A percentile compares a stretch with the other conserved stretches of the same genome.
These are phyloP conservation scores for Eulemur rubriventer DNA, from an alignment of 2,797 vertebrate species.

Conservation along the genomic window DNA sequence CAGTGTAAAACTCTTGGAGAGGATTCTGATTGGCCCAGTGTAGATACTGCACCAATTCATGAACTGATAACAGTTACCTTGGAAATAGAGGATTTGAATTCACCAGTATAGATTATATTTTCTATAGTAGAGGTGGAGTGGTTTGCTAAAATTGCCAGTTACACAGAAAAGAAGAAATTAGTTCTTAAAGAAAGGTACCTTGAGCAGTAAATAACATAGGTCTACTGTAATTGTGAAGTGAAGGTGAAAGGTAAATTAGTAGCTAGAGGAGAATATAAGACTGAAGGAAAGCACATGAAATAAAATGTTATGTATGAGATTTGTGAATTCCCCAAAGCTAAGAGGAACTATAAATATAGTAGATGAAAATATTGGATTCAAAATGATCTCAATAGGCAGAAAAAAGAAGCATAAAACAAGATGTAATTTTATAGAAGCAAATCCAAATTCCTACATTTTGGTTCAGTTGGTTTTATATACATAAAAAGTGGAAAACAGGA, in stretches of 20 bases:
- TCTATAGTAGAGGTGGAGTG: background rate
- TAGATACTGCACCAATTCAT: background rate
- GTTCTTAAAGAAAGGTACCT: slow-evolving; percentile 44
- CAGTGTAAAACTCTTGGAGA: background rate
- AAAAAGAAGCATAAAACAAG: slow-evolving; percentile 54
- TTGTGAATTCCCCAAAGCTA: slow-evolving; percentile 56
- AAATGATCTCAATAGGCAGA: slow-evolving; percentile 65
- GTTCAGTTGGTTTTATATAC: slow-evolving; percentile 71
- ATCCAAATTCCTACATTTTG: slow-evolving; percentile 51
- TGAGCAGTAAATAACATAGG: slow-evolving; percentile 26
- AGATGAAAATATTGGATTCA: slow-evolving; percentile 56
- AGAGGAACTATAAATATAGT: slow-evolving; percentile 55
- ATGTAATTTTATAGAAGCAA: slow-evolving; percentile 60
- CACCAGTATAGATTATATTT: background rate
- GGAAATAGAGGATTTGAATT: background rate
- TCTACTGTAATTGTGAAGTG: slow-evolving; percentile 24
- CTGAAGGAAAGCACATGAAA: slow-evolving; percentile 34
- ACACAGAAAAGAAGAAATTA: slow-evolving; percentile 13
- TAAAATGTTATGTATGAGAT: slow-evolving; percentile 57
- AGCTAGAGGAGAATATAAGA: slow-evolving; percentile 22
- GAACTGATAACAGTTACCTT: background rate
- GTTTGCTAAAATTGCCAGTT: background rate
- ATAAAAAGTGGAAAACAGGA: slow-evolving; percentile 57
- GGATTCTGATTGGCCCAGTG: background rate
- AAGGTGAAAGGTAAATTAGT: slow-evolving; percentile 61